Evolutionary conservation across 2,113 vertebrate species (phyloP).

Genomic region (Synodontis membranacea): DNA sequence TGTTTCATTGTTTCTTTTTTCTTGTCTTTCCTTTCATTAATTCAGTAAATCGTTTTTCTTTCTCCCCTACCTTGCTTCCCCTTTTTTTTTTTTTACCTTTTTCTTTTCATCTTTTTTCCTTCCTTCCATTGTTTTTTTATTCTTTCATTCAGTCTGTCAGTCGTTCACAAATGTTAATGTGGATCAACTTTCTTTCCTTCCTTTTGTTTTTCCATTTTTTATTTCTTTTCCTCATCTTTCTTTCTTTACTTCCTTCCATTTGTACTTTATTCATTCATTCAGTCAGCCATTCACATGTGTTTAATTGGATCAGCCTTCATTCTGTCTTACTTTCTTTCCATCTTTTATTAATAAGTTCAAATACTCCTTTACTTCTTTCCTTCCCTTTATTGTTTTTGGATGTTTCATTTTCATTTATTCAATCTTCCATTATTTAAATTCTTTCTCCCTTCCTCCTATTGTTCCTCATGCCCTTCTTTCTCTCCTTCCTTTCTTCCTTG

Average conservation of each 20-base stretch:
- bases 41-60: background rate
- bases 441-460: background rate
- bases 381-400: background rate
- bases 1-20: background rate
- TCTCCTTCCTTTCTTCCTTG: background rate
- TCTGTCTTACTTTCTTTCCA: background rate
- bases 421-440: background rate
- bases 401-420: background rate
- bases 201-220: background rate
- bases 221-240: background rate
- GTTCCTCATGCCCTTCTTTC: background rate
- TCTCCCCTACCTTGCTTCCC: background rate
- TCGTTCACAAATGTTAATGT: background rate
- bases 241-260: background rate
- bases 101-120: background rate
- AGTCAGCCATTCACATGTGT: background rate
- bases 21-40: background rate
- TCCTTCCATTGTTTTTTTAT: background rate
- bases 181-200: background rate
- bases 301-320: background rate
- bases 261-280: background rate
- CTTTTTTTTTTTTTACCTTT: background rate
- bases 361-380: background rate
- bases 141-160: background rate
- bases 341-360: background rate